Percentiles rank a stretch among this genome's conserved stretches.
Evolutionary conservation across 2,797 vertebrate genomes (phyloP).

Genomic region (Tinamus major): DNA sequence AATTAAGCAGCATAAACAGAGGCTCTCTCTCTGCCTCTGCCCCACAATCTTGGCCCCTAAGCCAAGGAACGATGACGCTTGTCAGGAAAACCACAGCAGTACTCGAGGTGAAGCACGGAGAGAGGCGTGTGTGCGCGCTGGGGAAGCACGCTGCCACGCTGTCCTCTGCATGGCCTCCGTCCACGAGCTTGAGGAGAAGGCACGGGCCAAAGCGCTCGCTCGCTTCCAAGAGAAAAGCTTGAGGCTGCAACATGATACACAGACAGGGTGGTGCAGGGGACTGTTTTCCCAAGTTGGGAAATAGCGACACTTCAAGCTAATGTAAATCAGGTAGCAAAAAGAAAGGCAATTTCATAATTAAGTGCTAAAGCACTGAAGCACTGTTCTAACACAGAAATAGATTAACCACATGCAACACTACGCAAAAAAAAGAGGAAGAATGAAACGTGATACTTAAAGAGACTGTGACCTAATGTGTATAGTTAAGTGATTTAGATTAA

Average conservation of each 20-base stretch:
- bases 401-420: background rate
- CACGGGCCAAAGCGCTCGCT: background rate
- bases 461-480: background rate
- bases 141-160: no score
- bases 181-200: background rate
- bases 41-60: background rate
- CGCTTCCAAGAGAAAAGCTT: background rate
- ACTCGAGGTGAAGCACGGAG: background rate
- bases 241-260: background rate
- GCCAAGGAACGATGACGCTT: background rate
- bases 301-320: background rate
- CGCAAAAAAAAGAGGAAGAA: background rate
- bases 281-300: background rate
- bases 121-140: background rate
- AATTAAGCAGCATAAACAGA: background rate
- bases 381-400: background rate
- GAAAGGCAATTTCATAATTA: background rate
- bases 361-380: background rate
- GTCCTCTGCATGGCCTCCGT: background rate
- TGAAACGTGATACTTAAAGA: background rate
- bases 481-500: constrained; percentile 3
- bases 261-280: background rate
- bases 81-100: background rate
- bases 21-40: background rate
- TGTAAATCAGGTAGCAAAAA: background rate